Conservation (phyloP, 2,797 vertebrate genomes). For the Allobates femoralis region DNA sequence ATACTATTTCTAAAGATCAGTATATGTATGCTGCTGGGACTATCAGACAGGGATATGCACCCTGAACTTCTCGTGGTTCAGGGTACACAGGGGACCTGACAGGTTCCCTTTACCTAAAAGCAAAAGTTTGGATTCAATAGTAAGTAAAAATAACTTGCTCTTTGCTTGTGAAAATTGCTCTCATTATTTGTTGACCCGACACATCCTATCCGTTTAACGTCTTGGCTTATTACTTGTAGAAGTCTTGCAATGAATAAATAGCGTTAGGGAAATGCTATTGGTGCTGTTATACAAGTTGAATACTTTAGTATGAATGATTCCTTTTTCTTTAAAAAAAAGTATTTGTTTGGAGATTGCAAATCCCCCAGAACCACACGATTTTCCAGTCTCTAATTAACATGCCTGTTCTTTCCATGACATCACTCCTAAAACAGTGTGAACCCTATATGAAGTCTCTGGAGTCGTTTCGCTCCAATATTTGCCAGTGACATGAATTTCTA, state of each 20-base stretch:
- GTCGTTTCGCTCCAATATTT: slow-evolving; percentile 66
- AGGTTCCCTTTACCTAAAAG: not conserved
- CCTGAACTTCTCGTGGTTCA: no score
- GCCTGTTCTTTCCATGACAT: slow-evolving; percentile 77
- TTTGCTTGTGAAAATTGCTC: not conserved
- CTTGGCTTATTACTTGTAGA: not conserved
- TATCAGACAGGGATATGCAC: no score
- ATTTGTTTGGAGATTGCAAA: slow-evolving; percentile 72
- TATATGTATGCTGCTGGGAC: no score
- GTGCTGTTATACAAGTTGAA: not conserved
- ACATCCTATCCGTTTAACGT: not conserved
- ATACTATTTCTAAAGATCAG: no score
- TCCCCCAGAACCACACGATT: slow-evolving; percentile 65
- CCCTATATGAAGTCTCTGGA: slow-evolving; percentile 62
- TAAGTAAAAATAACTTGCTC: not conserved
- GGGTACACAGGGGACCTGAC: no score
- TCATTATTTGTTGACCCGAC: not conserved
- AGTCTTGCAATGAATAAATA: not conserved
- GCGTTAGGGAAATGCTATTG: not conserved
- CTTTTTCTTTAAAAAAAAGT: slow-evolving; percentile 37
- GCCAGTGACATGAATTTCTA: slow-evolving; percentile 57
- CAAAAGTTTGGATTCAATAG: not conserved
- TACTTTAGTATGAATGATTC: slow-evolving; percentile 25
- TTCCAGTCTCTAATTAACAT: slow-evolving; percentile 66
- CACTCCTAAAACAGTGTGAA: slow-evolving; percentile 66